Conservation (phyloP, 1,140 invertebrate species). For the Sinonovacula constricta region DNA sequence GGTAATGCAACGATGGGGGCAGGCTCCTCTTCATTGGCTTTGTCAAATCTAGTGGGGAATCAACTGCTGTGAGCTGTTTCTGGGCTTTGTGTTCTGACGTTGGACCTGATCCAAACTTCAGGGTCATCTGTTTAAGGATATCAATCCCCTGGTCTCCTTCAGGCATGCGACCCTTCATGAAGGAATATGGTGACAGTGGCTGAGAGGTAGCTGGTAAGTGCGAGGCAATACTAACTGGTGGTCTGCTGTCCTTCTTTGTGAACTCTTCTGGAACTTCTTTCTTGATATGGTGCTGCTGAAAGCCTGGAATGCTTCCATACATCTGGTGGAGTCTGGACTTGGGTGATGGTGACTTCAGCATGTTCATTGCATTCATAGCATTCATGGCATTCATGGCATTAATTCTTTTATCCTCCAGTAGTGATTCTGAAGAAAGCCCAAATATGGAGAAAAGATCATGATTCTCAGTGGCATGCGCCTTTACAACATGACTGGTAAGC, state of each 20-base stretch:
- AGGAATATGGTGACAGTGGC: constrained; percentile 24
- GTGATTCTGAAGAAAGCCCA: constrained; percentile 69
- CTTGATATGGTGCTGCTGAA: constrained; percentile 55
- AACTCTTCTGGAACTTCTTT: constrained; percentile 39
- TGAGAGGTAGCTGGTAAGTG: too few species aligned
- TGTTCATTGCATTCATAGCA: neutral
- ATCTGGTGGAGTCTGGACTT: too few species aligned
- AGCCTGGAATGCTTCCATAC: too few species aligned
- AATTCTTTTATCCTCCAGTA: constrained; percentile 66
- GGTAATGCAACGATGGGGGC: constrained; percentile 48
- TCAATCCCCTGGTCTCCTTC: constrained; percentile 48
- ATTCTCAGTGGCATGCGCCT: constrained; percentile 77
- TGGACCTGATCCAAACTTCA: constrained; percentile 60
- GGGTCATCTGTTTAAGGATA: constrained; percentile 63
- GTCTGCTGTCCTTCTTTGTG: neutral
- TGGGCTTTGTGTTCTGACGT: constrained; percentile 26
- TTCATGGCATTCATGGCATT: constrained; percentile 12
- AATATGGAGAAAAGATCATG: constrained; percentile 75
- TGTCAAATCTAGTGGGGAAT: constrained; percentile 68
- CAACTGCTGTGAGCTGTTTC: constrained; percentile 8
- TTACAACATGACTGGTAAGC: constrained; percentile 78
- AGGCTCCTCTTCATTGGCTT: constrained; percentile 56
- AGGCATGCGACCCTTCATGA: constrained; percentile 28
- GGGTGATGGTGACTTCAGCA: neutral
- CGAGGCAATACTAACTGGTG: too few species aligned